Evolutionary conservation across 2,888 invertebrate genomes (phyloP), one percentile per base, ranked within the genome.

Genomic region (Erebia epiphron): DNA sequence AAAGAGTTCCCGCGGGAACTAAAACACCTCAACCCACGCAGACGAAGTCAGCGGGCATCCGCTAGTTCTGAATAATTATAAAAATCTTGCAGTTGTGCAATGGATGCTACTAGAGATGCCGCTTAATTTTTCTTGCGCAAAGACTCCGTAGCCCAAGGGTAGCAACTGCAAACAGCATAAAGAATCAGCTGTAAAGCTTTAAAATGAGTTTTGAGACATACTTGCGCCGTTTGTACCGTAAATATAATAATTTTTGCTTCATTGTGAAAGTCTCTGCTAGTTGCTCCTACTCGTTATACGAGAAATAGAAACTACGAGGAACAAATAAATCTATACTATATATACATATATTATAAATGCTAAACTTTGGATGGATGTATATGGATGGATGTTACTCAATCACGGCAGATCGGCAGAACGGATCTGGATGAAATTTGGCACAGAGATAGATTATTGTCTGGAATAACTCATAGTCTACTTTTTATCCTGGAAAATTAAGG

Each of bases 121-220:
- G 56, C 21, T 26, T 56, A 49, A 49, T 14, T 54, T 54, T 18
- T 21, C 56, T 13, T 26, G 18, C 56, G 56, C 56, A 13, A 56
- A 54, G 54, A 21, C 21, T 56, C 56, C 18, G 21, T 56, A 56
- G 21, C 56, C 21, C 56, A 21, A 56, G 56, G 56, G 56, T 56
- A 21, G 13, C 56, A 11, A 56, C 56, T 56, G 56, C 56, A 56
- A 56, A 56, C 56, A 21, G 56, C 56, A 56, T 18, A 56, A 21
- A 21, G 56, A 21, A 21, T 9, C n/a, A 21, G 56, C 10, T 56
- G 21, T 18, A 52, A 52, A 13, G 56, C 21, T 11, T 21, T 56
- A 1, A 21, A 21, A 21, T 21, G 21, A 21, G 56, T 56, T 13
- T 56, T 13, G 21, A 56, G 13, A 21, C 16, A 56, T 56, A 21